A percentile compares a stretch with the other conserved stretches of the same genome.
Evolutionary conservation across 1,140 invertebrate species (phyloP).

Genomic region (Calliopsis andreniformis): DNA sequence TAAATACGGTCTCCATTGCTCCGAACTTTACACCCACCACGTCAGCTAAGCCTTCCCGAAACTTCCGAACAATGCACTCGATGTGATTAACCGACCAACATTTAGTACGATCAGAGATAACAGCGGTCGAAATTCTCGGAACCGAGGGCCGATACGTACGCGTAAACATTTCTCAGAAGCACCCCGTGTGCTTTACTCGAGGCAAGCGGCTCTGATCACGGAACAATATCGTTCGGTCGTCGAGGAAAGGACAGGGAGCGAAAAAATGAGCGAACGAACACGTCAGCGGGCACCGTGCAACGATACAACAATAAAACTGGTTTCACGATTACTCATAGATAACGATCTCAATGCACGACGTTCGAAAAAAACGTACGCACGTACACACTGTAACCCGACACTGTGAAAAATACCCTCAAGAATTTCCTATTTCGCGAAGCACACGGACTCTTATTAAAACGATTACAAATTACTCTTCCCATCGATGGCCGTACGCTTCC

Average conservation of each 20-base stretch:
- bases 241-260: neutral
- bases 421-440: no score
- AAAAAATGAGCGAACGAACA: neutral
- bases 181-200: neutral
- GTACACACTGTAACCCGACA: neutral
- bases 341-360: neutral
- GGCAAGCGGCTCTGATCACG: neutral
- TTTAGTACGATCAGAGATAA: neutral
- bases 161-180: constrained; percentile 11
- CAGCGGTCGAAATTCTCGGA: neutral
- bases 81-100: neutral
- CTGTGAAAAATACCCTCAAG: neutral
- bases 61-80: neutral
- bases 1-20: no score
- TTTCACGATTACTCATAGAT: neutral
- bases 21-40: no score
- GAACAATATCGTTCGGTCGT: neutral
- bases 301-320: neutral
- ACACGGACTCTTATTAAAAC: no score
- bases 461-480: neutral
- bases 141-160: neutral
- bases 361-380: no score
- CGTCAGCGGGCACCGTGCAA: neutral
- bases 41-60: neutral
- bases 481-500: neutral